phyloP scores from a whole-genome alignment of 2,888 invertebrate genomes.

The Alloscopus bannaensis region DNA sequence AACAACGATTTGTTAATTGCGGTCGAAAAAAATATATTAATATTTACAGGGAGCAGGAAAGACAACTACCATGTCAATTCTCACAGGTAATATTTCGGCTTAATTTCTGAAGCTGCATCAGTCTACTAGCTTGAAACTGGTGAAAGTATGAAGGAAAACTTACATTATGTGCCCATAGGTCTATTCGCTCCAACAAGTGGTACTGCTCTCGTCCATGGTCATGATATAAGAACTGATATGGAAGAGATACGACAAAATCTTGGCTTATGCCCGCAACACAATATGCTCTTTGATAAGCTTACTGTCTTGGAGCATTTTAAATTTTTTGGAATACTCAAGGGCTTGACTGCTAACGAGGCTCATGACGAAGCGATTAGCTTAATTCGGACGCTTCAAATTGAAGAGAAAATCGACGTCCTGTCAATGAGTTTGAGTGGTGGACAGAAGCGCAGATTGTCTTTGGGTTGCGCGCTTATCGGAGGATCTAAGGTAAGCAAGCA shows the following conservation, averaged over 20 bases:
- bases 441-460: constrained; percentile 91
- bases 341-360: constrained; percentile 77
- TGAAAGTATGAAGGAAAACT: too few species aligned
- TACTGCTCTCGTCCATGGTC: constrained; percentile 83
- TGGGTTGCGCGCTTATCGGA: constrained; percentile 91
- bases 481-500: constrained; percentile 78
- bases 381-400: constrained; percentile 81
- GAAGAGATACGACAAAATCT: constrained; percentile 83
- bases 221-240: constrained; percentile 82
- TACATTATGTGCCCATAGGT: constrained; percentile 1
- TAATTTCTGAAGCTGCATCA: too few species aligned
- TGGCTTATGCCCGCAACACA: constrained; percentile 94
- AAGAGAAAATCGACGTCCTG: constrained; percentile 80
- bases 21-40: constrained; percentile 7
- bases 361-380: constrained; percentile 78
- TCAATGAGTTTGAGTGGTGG: constrained; percentile 89
- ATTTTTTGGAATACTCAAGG: constrained; percentile 78
- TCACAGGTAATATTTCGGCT: constrained; percentile 79
- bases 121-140: too few species aligned
- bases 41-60: constrained; percentile 89
- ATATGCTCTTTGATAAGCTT: constrained; percentile 88
- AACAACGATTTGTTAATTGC: not conserved
- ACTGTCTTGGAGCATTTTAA: constrained; percentile 75
- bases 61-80: constrained; percentile 84
- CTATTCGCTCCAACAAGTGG: constrained; percentile 82